Evolutionary conservation across 2,888 invertebrate genomes (phyloP).

Genomic region (Phortica magna): DNA sequence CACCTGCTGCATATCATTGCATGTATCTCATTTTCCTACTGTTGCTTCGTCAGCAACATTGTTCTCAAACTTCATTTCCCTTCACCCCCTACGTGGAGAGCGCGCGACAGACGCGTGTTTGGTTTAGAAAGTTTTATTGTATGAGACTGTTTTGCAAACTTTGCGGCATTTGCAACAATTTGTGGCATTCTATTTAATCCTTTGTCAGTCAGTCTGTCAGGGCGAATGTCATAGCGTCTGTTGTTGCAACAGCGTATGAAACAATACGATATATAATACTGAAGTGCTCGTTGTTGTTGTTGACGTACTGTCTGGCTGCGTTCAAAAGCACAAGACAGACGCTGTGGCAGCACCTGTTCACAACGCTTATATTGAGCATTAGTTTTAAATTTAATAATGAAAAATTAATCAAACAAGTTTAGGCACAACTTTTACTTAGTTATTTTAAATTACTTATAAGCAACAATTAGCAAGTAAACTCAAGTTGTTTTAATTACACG

Average conservation of each 20-base stretch:
- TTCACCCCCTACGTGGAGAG: neutral
- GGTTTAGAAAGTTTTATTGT: slow-evolving; percentile 30
- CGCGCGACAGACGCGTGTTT: neutral
- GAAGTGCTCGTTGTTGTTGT: neutral
- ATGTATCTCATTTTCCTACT: slow-evolving; percentile 6
- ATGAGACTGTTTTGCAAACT: slow-evolving; percentile 64
- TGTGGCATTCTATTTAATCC: slow-evolving; percentile 73
- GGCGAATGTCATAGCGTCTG: slow-evolving; percentile 37
- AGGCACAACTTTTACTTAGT: too few relatives aligned
- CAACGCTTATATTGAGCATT: too few relatives aligned
- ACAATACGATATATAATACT: neutral
- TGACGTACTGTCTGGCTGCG: neutral
- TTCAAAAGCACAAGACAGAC: slow-evolving; percentile 5
- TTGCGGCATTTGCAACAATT: slow-evolving; percentile 72
- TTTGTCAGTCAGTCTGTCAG: slow-evolving; percentile 64
- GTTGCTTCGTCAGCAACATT: slow-evolving; percentile 4
- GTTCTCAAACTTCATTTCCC: neutral
- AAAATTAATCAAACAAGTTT: too few relatives aligned
- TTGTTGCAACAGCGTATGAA: slow-evolving; percentile 47
- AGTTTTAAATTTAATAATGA: too few relatives aligned
- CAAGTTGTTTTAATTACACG: too few relatives aligned
- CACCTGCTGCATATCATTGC: slow-evolving; percentile 6
- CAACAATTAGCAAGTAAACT: too few relatives aligned
- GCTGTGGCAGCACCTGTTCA: too few relatives aligned
- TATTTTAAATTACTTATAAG: too few relatives aligned